Base-by-base conservation (phyloP, 1,140 invertebrate genomes). In the Pogonognathellus flavescens region DNA sequence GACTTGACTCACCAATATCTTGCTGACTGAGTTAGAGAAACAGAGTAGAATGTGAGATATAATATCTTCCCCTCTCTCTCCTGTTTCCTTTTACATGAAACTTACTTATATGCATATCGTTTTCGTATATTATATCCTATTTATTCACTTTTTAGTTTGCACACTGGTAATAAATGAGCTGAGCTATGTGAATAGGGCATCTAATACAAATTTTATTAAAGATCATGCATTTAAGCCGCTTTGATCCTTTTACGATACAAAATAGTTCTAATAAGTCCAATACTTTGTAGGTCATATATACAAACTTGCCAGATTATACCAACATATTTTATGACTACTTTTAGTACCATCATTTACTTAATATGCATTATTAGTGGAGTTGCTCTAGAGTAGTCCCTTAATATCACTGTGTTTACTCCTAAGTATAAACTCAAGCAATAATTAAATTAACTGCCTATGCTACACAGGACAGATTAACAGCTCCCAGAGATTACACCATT, bases 151-250 rank as follows among this genome's bases (percentile, higher is more conserved):
- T 13, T n/a, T 57, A 14, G 53, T 57, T 57, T 57, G 2, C n/a
- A 57, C 2, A 14, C n/a, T 57, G n/a, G 53, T 57, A 57, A 57
- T 57, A 57, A 57, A 57, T 14, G 53, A 57, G 53, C 53, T 57
- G n/a, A 57, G n/a, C 11, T 14, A 57, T 57, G 53, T 9, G 11
- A 57, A n/a, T 57, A 57, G 53, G n/a, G 53, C 11, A 13, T n/a
- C n/a, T 14, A 13, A 14, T 57, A 57, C 53, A 57, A 57, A 57
- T 57, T 57, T 57, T 57, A 57, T 57, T 57, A 41, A 57, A 57
- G 53, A 57, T 57, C 53, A 57, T 57, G 53, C 53, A 57, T 57
- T 57, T 57, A 57, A n/a, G n/a, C 53, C 53, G 11, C 53, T 57
- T 57, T 57, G 53, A 57, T 57, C 53, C 53, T 57, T 57, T 57